phyloP scores from a whole-genome alignment of 2,113 vertebrate species.

The Mesoclemmys tuberculata region DNA sequence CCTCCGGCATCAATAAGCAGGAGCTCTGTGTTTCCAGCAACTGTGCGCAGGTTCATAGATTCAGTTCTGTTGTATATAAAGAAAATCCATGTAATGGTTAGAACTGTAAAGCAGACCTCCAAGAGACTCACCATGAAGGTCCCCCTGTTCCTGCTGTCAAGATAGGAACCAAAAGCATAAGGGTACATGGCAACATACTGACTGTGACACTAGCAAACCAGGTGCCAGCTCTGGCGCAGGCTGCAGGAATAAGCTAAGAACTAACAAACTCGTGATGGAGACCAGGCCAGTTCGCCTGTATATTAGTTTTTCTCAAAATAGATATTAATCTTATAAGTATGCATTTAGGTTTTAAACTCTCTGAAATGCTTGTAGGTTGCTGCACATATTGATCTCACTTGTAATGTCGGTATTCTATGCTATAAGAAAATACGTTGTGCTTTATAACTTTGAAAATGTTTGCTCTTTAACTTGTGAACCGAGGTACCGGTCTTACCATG shows the following conservation, averaged over 20 bases:
- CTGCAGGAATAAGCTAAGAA: not conserved
- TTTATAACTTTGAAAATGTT: not conserved
- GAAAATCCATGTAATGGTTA: not conserved
- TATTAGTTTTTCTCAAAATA: not conserved
- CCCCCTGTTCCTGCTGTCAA: not conserved
- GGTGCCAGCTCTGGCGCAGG: not conserved
- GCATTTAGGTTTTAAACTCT: not conserved
- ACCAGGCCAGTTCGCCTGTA: not conserved
- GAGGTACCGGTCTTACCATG: not conserved
- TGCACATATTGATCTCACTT: not conserved
- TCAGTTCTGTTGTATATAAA: not conserved
- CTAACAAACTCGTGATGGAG: not conserved
- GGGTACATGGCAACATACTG: not conserved
- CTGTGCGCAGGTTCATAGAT: not conserved
- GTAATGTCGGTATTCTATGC: not conserved
- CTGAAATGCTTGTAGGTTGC: not conserved
- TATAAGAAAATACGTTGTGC: not conserved
- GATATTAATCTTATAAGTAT: not conserved
- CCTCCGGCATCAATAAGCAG: not conserved
- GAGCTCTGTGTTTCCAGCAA: not conserved
- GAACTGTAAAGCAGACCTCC: not conserved
- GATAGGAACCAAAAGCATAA: not conserved
- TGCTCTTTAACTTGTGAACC: not conserved
- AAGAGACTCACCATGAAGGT: not conserved
- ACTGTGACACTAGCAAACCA: not conserved